Evolutionary conservation across 2,113 vertebrate genomes (phyloP), one percentile per base, ranked within the genome.

Genomic region (Odontesthes bonariensis): DNA sequence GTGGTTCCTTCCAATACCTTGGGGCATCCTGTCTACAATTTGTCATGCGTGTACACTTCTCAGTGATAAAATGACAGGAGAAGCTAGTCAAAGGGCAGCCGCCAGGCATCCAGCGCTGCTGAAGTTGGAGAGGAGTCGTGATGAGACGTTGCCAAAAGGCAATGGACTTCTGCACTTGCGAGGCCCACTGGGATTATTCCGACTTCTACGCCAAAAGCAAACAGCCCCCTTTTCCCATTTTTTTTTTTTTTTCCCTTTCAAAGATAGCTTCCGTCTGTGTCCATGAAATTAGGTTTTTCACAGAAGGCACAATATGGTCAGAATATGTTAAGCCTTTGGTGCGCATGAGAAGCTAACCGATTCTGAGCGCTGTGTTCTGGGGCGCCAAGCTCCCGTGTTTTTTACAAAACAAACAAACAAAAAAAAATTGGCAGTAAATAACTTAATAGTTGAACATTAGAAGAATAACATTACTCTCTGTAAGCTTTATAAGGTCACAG

Each of bases 31-130:
- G 95, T 95, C 96, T 92, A 93, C 94, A 94, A 88, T 95, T 95
- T 95, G 95, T 97, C 96, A 97, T 94, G 96, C 94, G 91, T 96
- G 94, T 97, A 96, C 96, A 96, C 94, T 82, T 77, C 93, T 95
- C 95, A 94, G 96, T 92, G 94, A 93, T 95, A 92, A 93, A 95
- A 91, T 96, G 96, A 97, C 96, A 97, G 89, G 95, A 94, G 90
- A 9, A 92, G 94, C 86, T 91, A 93, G 95, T 95, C 95, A 93
- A 86, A 95, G 78, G 55, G 94, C 90, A 60, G 92, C 96, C 92
- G 94, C 92, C 93, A 93, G 97, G 95, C 96, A 94, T 57, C 19
- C 22, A n/a, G 31, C 78, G 52, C 89, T 62, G 86, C 84, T 74
- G 87, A 86, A 86, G 89, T 92, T 86, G 84, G 92, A 81, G 91